Evolutionary conservation across 2,797 vertebrate genomes (phyloP), one percentile per base, ranked within the genome.

Genomic region (Gobionotothen gibberifrons): DNA sequence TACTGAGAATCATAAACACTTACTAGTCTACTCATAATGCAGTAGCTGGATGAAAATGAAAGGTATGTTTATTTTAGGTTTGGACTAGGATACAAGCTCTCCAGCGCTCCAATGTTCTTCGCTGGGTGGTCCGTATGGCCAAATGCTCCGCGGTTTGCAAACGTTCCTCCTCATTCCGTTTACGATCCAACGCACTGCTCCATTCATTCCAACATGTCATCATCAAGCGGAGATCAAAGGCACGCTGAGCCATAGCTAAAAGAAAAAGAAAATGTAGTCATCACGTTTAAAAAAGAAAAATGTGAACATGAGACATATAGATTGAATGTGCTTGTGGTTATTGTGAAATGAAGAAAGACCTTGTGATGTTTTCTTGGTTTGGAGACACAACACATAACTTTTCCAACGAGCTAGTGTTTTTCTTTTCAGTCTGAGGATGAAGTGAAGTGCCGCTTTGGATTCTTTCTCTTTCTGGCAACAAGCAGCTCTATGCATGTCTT

Each of bases 81-180:
- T 39, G 46, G 51, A 26, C 62, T 65, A 93, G 94, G 97, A 99
- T 99, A 99, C 97, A 97, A 49, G 88, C 84, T 85, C 76, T 96
- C 97, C 97, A 98, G 75, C 3, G 86, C 3, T 58, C 64, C 60
- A 98, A 91, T 9, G 52, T 87, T 81, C 92, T 91, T 53, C 85
- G 46, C 22, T 95, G 87, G 2, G 52, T 82, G 75, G 83, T 85
- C 73, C 71, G 90, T 32, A 51, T 32, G 61, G 92, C 93, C 69
- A 95, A 84, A 12, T 64, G 79, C 10, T 74, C 82, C 43, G 91
- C 78, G 40, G 66, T 84, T 44, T 92, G 84, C n/a, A 59, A 75
- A 39, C 77, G 76, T 10, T 83, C 69, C 0, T 40, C 84, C 56
- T 95, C 47, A 9, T 60, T 84, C 79, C 72, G 82, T 70, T 81